A percentile compares a stretch with the other conserved stretches of the same genome.
phyloP scores from a whole-genome alignment of 2,113 vertebrate genomes.

The Leptosomus discolor region DNA sequence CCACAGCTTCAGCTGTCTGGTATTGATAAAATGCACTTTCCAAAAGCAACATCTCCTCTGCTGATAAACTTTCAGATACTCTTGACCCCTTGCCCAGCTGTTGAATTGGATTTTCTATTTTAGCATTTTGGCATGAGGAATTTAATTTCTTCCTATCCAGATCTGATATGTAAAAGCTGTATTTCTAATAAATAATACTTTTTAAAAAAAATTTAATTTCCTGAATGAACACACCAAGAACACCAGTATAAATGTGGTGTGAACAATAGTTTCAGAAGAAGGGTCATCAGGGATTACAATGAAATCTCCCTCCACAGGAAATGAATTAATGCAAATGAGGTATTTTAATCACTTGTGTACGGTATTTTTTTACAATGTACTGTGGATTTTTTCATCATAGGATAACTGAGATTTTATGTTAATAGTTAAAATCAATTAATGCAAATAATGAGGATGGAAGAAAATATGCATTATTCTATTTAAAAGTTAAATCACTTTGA shows the following conservation, averaged over 20 bases:
- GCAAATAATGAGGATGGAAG: neutral
- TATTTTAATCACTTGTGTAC: neutral
- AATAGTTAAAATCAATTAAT: neutral
- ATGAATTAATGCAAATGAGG: neutral
- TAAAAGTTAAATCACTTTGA: neutral
- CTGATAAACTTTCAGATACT: neutral
- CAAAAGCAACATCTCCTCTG: neutral
- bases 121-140: neutral
- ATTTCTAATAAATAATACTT: neutral
- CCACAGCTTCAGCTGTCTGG: conserved; percentile 6
- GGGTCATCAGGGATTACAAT: neutral
- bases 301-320: neutral
- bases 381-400: neutral
- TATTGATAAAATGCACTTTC: neutral
- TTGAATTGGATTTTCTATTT: neutral
- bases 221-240: neutral
- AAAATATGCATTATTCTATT: neutral
- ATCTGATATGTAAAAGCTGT: neutral
- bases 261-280: neutral
- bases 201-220: neutral
- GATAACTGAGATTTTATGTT: neutral
- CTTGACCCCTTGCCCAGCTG: neutral
- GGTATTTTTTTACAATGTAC: neutral
- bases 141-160: neutral
- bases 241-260: neutral